Percentiles rank a stretch among this genome's conserved stretches.
Conservation (phyloP, 1,140 invertebrate species). For the Cherax destructor region DNA sequence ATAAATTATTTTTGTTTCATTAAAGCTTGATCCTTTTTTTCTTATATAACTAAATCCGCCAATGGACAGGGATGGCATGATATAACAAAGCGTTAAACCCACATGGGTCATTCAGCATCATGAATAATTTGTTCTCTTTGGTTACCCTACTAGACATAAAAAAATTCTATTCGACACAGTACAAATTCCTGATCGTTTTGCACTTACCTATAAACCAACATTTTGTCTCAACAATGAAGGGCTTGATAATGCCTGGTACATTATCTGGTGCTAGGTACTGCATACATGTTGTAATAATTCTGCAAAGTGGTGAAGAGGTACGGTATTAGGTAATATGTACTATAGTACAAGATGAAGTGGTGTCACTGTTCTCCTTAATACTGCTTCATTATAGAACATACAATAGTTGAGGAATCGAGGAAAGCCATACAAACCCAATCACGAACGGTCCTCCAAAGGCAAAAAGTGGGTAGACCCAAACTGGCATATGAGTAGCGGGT, state of each 20-base stretch:
- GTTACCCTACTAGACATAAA: too few species aligned
- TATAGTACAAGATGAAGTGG: too few species aligned
- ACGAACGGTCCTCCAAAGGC: background rate
- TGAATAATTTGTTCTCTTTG: too few species aligned
- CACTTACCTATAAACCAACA: conserved; percentile 43
- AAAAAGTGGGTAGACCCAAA: conserved; percentile 22
- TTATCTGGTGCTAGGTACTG: conserved; percentile 34
- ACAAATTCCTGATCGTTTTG: background rate
- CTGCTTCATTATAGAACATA: background rate
- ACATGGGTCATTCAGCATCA: too few species aligned
- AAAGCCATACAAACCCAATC: conserved; percentile 1
- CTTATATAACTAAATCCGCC: too few species aligned
- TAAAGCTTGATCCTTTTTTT: too few species aligned
- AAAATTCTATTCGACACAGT: background rate
- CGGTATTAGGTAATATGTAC: too few species aligned
- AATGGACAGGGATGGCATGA: too few species aligned
- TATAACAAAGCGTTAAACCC: too few species aligned
- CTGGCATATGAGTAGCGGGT: background rate
- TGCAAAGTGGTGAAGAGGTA: background rate
- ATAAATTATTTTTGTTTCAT: too few species aligned
- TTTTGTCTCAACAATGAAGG: background rate
- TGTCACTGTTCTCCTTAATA: too few species aligned
- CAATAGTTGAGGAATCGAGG: background rate
- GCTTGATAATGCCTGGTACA: conserved; percentile 26
- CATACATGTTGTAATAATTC: conserved; percentile 32